Evolutionary conservation across 2,888 invertebrate species (phyloP), one percentile per base, ranked within the genome.

Genomic region (Campoplex nolae): DNA sequence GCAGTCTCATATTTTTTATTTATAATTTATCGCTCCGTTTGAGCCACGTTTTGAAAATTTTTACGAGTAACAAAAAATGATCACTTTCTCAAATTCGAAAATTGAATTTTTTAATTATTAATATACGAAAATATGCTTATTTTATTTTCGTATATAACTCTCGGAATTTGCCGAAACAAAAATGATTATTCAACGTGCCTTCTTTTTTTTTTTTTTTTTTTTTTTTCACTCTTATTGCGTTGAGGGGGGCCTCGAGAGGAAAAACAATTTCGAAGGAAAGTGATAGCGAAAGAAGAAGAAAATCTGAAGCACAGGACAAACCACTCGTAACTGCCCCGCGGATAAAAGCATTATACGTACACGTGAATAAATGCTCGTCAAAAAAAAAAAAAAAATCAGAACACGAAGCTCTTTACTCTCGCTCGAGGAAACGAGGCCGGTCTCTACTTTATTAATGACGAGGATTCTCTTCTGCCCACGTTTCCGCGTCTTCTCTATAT

Each of bases 361-460:
- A 71, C 35, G 48, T 28, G 48, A 56, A 48, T 71, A 62, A 28
- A 70, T 58, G 71, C 76, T 85, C 62, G 81, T 85, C 83, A 82
- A 23, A 23, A 23, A 23, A 23, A 23, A 23, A 23, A 82, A 51
- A 84, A 82, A 86, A 88, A 88, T 85, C 85, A 76, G 86, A 88
- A 79, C 84, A 70, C 84, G 77, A 87, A 77, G 38, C 62, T 70
- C 82, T 80, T 56, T 38, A 67, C 79, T 86, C 74, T 70, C 51
- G 84, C 84, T 75, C 75, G 65, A 82, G 70, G 70, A 77, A 87
- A 88, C 84, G 87, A 88, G 86, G 85, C 70, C 88, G 89, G 86
- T 89, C 88, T 87, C 87, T 89, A 89, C 89, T 89, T 89, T 89
- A 89, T 90, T 88, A 88, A 88, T 85, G 89, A 86, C 79, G 87